Conservation (phyloP, 2,113 vertebrate species). For the Nipponia nippon region DNA sequence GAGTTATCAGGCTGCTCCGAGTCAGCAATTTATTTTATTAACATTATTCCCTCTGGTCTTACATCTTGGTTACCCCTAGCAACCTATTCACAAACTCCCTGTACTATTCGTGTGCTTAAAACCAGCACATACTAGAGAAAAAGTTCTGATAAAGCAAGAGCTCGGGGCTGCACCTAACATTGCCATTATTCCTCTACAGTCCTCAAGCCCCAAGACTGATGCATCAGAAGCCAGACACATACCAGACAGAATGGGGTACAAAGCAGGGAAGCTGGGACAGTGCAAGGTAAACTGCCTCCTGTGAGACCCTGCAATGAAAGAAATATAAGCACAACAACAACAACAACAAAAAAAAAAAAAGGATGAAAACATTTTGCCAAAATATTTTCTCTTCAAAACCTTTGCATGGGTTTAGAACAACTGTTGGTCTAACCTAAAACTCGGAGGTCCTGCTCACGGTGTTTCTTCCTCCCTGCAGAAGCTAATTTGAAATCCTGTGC, state of each 20-base stretch:
- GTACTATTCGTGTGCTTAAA: background rate
- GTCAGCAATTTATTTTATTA: constrained; percentile 66
- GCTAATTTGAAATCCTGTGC: background rate
- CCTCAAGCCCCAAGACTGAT: background rate
- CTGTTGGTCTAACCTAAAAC: background rate
- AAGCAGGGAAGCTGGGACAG: background rate
- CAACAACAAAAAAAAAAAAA: background rate
- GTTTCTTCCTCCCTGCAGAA: background rate
- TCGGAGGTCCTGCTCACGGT: background rate
- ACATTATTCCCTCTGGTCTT: constrained; percentile 31
- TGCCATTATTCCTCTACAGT: background rate
- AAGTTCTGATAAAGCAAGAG: background rate
- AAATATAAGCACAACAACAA: background rate
- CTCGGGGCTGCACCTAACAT: background rate
- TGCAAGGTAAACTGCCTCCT: background rate
- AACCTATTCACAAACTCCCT: constrained; percentile 38
- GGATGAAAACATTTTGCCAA: background rate
- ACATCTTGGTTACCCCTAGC: background rate
- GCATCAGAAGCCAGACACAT: background rate
- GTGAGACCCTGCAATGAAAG: background rate
- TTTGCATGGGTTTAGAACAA: background rate
- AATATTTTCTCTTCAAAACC: background rate
- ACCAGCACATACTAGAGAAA: background rate
- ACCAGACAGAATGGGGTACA: background rate
- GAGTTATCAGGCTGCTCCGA: constrained; percentile 15